A percentile compares a stretch with the other conserved stretches of the same genome.
These are phyloP conservation scores for Mastomys natalensis DNA, from an alignment of 2,113 vertebrate species.

Conservation along the genomic window DNA sequence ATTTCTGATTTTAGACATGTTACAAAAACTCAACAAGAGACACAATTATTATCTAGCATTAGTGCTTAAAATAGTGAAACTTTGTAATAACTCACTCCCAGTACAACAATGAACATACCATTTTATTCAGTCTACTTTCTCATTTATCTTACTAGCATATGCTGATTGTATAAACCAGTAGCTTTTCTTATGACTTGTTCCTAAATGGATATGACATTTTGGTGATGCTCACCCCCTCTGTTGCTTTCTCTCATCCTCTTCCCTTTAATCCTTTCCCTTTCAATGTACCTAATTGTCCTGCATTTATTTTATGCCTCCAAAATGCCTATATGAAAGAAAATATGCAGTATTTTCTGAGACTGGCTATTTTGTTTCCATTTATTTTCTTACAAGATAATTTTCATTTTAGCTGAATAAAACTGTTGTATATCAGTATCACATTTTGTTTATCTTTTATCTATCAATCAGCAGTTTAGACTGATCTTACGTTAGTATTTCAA, in stretches of 20 bases:
- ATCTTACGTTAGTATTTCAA: neutral
- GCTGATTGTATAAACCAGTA: neutral
- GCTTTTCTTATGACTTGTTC: neutral
- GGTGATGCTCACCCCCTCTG: neutral
- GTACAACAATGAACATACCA: neutral
- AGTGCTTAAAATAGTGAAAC: constrained; percentile 22
- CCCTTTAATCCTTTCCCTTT: neutral
- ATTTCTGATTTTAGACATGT: neutral
- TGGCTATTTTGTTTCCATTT: neutral
- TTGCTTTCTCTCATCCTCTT: too few relatives aligned
- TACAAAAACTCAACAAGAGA: neutral
- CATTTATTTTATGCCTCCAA: neutral
- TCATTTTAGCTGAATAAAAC: neutral
- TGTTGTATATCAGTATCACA: neutral
- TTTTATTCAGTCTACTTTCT: neutral
- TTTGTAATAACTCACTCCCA: neutral
- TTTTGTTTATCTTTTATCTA: neutral
- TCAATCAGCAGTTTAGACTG: neutral
- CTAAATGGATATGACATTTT: neutral
- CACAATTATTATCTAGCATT: neutral
- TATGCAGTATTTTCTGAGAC: neutral
- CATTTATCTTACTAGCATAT: neutral
- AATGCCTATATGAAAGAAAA: neutral
- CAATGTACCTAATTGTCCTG: neutral
- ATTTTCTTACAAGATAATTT: neutral